These are phyloP conservation scores for Rhyacichthys aspro DNA, from an alignment of 2,797 vertebrate genomes.

Conservation along the genomic window DNA sequence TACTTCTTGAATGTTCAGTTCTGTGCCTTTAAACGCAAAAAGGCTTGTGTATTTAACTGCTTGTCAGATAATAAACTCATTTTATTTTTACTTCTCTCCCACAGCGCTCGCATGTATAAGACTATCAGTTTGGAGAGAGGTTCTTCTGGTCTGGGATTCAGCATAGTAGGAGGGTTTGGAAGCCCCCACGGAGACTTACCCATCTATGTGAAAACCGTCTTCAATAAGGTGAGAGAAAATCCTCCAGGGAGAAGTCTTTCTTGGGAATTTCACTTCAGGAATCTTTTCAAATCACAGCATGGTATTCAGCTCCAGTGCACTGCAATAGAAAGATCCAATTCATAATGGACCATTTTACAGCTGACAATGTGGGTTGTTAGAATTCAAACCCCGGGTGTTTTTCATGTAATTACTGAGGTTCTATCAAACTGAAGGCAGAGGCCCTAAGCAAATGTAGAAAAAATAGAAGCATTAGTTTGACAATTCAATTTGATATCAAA, in stretches of 20 bases:
- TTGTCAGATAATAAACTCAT: background rate
- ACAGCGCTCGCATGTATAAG: conserved; percentile 87
- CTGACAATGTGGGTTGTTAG: background rate
- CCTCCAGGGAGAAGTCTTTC: background rate
- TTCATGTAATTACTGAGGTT: background rate
- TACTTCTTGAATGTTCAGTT: background rate
- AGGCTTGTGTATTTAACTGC: background rate
- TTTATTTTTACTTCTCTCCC: conserved; percentile 11
- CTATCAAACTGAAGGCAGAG: too few relatives aligned
- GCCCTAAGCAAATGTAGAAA: too few relatives aligned
- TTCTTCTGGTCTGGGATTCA: conserved; percentile 91
- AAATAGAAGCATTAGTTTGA: too few relatives aligned
- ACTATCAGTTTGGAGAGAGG: conserved; percentile 89
- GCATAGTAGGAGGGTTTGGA: conserved; percentile 92
- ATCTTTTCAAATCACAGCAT: conserved; percentile 4
- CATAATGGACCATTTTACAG: background rate
- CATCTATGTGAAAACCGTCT: conserved; percentile 94
- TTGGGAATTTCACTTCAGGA: background rate
- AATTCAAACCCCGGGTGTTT: background rate
- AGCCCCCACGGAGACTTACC: conserved; percentile 95
- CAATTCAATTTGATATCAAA: too few relatives aligned
- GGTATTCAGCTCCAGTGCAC: background rate
- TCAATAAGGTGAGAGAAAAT: conserved; percentile 85
- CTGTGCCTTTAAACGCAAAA: background rate
- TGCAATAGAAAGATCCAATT: background rate